These are phyloP conservation scores for Ailurus styani DNA, from an alignment of 2,113 vertebrate genomes.

Conservation along the genomic window DNA sequence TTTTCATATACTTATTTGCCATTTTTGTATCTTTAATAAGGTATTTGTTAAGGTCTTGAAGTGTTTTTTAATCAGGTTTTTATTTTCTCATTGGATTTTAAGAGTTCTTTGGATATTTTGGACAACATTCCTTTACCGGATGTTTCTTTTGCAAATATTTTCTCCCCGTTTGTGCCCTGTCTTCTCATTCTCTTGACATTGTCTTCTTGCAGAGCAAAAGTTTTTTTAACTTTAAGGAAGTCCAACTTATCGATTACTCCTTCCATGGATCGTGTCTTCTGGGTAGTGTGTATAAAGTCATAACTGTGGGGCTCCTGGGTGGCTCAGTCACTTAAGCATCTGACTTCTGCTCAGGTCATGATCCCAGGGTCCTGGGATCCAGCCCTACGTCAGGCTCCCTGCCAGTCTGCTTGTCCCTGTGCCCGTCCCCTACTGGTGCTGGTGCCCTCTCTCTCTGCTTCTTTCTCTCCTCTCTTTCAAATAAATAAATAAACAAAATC, in stretches of 20 bases:
- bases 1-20: neutral
- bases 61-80: neutral
- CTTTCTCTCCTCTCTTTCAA: neutral
- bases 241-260: neutral
- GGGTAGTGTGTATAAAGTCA: neutral
- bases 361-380: neutral
- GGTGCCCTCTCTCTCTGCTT: neutral
- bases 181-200: neutral
- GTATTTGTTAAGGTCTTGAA: neutral
- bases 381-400: neutral
- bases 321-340: neutral
- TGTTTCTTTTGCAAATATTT: neutral
- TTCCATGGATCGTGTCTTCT: neutral
- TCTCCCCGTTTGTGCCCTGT: neutral
- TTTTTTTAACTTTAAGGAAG: neutral
- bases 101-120: neutral
- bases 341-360: neutral
- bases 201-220: neutral
- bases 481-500: neutral
- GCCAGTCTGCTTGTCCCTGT: neutral
- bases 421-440: neutral
- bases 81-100: neutral
- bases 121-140: neutral
- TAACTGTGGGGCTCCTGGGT: neutral
- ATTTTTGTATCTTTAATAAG: neutral